These are phyloP conservation scores for Temnothorax nylanderi DNA, from an alignment of 1,140 invertebrate genomes.

Conservation along the genomic window DNA sequence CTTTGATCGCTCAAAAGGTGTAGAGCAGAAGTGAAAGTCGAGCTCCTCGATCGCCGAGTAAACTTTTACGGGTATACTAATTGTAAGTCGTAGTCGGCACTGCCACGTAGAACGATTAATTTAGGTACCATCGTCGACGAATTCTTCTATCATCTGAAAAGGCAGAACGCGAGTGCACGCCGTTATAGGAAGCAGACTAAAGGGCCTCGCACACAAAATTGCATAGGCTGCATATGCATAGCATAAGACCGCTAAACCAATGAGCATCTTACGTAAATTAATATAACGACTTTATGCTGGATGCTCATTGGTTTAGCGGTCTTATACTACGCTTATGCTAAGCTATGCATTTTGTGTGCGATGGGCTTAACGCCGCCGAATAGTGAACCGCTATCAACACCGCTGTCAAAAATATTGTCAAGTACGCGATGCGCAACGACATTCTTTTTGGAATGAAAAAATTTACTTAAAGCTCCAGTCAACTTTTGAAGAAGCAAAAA, in stretches of 20 bases:
- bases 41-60: not conserved
- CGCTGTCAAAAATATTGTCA: conserved; percentile 45
- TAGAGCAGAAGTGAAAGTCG: conserved; percentile 14
- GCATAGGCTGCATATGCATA: no score
- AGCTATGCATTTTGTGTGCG: no score
- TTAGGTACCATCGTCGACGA: conserved; percentile 64
- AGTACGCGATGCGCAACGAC: conserved; percentile 58
- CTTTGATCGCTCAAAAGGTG: not conserved
- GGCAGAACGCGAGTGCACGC: conserved; percentile 41
- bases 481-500: not conserved
- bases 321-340: no score
- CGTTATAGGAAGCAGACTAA: conserved; percentile 74
- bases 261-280: no score
- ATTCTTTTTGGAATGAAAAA: conserved; percentile 37
- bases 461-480: not conserved
- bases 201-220: no score
- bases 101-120: conserved; percentile 60
- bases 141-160: conserved; percentile 65
- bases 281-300: no score
- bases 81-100: conserved; percentile 61
- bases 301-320: no score
- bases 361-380: conserved; percentile 67
- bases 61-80: conserved; percentile 67
- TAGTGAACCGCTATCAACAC: conserved; percentile 51
- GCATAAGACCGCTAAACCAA: no score